A percentile compares a stretch with the other conserved stretches of the same genome.
These are phyloP conservation scores for Ennomos fuscantarius DNA, from an alignment of 2,888 invertebrate species.

Conservation along the genomic window DNA sequence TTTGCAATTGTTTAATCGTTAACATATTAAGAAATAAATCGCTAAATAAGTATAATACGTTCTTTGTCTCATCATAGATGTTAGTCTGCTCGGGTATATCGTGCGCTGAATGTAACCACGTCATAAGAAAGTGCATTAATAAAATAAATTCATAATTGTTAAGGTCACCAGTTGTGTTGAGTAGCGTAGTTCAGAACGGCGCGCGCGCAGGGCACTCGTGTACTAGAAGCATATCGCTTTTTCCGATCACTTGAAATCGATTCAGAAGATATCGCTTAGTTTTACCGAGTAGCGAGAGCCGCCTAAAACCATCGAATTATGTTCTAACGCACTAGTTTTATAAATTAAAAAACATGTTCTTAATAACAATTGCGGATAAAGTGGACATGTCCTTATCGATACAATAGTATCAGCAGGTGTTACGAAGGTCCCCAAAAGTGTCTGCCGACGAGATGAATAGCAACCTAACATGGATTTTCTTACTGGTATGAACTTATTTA, in stretches of 20 bases:
- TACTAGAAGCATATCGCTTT: conserved; percentile 80
- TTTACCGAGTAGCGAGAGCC: conserved; percentile 63
- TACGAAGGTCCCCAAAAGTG: conserved; percentile 53
- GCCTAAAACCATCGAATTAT: conserved; percentile 38
- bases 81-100: conserved; percentile 44
- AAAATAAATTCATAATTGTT: conserved; percentile 81
- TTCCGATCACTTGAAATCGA: conserved; percentile 64
- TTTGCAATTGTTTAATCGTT: not conserved
- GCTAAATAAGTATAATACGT: too few species aligned
- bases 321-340: conserved; percentile 37
- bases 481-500: conserved; percentile 64
- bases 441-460: conserved; percentile 73
- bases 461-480: conserved; percentile 71
- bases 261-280: conserved; percentile 76
- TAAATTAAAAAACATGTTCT: conserved; percentile 60
- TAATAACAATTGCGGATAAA: conserved; percentile 65
- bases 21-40: conserved; percentile 1
- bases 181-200: conserved; percentile 73
- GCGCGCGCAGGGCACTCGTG: conserved; percentile 80
- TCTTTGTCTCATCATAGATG: conserved; percentile 55
- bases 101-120: conserved; percentile 54
- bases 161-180: conserved; percentile 75
- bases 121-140: conserved; percentile 83
- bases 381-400: conserved; percentile 82
- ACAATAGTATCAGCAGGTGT: conserved; percentile 69